Conservation (phyloP, 2,113 vertebrate genomes). For the Pristiophorus japonicus region DNA sequence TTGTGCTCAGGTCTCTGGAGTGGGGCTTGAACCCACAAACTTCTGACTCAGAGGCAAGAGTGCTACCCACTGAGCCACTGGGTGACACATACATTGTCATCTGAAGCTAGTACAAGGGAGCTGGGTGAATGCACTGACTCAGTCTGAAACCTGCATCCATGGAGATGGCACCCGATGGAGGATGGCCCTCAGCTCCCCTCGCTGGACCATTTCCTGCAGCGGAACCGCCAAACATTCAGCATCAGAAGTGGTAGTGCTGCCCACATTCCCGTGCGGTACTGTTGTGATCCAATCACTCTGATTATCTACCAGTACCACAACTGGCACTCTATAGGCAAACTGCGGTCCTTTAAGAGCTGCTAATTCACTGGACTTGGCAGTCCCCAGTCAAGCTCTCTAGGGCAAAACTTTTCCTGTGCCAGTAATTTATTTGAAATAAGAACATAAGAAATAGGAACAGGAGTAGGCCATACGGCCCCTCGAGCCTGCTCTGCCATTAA, state of each 20-base stretch:
- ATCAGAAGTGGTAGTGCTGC: background rate
- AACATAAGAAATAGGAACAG: no score
- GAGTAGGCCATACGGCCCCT: no score
- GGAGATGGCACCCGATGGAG: background rate
- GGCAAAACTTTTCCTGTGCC: background rate
- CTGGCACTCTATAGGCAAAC: background rate
- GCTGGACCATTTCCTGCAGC: background rate
- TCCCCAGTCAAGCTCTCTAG: background rate
- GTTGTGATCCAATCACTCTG: background rate
- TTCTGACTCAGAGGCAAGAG: background rate
- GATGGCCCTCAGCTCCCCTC: background rate
- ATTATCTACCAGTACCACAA: no score
- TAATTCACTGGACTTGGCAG: background rate
- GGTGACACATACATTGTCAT: background rate
- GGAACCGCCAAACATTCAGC: background rate
- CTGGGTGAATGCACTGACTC: background rate
- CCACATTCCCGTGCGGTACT: background rate
- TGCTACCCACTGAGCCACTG: background rate
- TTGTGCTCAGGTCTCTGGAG: background rate
- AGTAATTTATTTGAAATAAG: background rate
- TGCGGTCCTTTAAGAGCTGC: background rate
- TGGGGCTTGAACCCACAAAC: no score
- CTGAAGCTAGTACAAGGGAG: background rate
- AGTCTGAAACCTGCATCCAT: background rate
- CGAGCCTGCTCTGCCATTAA: no score